phyloP scores from a whole-genome alignment of 2,113 vertebrate species.

The Tonatia bakeri region DNA sequence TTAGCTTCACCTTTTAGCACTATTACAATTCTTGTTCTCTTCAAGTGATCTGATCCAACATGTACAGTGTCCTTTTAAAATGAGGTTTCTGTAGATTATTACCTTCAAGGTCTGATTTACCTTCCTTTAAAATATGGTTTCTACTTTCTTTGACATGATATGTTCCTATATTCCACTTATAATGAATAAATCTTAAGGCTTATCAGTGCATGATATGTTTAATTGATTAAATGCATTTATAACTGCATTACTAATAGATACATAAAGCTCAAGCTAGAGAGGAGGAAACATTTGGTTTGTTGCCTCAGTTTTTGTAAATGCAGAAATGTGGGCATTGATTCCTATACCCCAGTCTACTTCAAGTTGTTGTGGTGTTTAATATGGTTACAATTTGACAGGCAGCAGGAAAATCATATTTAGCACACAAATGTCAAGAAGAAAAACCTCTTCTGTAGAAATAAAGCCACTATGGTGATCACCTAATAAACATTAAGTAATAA shows the following conservation, averaged over 20 bases:
- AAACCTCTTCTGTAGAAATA: conserved; percentile 40
- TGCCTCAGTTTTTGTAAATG: conserved; percentile 3
- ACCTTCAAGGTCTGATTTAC: conserved; percentile 48
- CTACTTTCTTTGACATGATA: conserved; percentile 34
- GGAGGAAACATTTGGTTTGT: conserved; percentile 35
- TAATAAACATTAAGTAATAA: conserved; percentile 67
- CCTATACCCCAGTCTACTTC: not conserved
- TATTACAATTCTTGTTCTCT: conserved; percentile 58
- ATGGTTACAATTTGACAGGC: conserved; percentile 39
- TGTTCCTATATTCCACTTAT: conserved; percentile 45
- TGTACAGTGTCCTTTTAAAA: conserved; percentile 58
- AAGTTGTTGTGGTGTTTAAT: conserved; percentile 44
- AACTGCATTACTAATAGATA: conserved; percentile 44
- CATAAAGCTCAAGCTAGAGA: not conserved
- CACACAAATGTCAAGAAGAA: conserved; percentile 47
- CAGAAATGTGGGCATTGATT: conserved; percentile 32
- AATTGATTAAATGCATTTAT: conserved; percentile 51
- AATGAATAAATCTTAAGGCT: conserved; percentile 52
- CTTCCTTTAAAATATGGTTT: conserved; percentile 48
- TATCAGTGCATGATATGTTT: conserved; percentile 36
- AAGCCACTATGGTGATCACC: conserved; percentile 46
- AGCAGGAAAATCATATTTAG: conserved; percentile 51
- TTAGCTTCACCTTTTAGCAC: not conserved
- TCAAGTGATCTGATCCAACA: conserved; percentile 35
- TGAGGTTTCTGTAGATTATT: conserved; percentile 61